Evolutionary conservation across 2,888 invertebrate species (phyloP).

Genomic region (Lumbricus terrestris): DNA sequence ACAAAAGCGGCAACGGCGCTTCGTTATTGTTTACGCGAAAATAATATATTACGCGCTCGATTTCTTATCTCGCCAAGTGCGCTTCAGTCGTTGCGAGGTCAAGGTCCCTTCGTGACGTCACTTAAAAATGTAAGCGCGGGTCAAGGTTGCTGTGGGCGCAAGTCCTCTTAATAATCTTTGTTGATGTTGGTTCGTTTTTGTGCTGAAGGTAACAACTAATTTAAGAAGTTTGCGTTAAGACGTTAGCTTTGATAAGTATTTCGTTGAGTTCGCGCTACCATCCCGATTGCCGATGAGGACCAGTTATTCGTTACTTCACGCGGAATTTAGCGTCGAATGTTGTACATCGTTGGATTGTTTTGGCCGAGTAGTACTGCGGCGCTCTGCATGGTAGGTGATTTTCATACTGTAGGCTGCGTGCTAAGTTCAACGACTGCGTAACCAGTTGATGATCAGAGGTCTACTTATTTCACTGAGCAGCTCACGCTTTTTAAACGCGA

Average conservation of each 20-base stretch:
- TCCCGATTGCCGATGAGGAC: not conserved
- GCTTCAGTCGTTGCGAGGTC: not conserved
- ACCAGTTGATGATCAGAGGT: not conserved
- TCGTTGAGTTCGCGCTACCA: not conserved
- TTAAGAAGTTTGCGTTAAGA: not conserved
- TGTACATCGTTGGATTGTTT: not conserved
- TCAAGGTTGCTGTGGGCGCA: not conserved
- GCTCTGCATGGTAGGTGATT: conserved; percentile 3
- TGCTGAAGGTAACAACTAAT: not conserved
- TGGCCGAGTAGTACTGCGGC: not conserved
- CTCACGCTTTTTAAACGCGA: too few species aligned
- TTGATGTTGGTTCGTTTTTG: not conserved
- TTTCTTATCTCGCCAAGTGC: not conserved
- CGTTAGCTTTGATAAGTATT: not conserved
- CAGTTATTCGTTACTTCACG: not conserved
- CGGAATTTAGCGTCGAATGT: not conserved
- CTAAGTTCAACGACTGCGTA: not conserved
- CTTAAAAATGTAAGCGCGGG: not conserved
- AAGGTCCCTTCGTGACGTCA: not conserved
- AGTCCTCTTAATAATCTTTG: not conserved
- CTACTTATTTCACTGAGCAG: too few species aligned
- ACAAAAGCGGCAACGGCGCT: not conserved
- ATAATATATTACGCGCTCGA: not conserved
- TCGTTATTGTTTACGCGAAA: too few species aligned
- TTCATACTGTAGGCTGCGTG: too few species aligned